Base-by-base conservation (phyloP, 2,113 vertebrate species). In the Strix aluco region DNA sequence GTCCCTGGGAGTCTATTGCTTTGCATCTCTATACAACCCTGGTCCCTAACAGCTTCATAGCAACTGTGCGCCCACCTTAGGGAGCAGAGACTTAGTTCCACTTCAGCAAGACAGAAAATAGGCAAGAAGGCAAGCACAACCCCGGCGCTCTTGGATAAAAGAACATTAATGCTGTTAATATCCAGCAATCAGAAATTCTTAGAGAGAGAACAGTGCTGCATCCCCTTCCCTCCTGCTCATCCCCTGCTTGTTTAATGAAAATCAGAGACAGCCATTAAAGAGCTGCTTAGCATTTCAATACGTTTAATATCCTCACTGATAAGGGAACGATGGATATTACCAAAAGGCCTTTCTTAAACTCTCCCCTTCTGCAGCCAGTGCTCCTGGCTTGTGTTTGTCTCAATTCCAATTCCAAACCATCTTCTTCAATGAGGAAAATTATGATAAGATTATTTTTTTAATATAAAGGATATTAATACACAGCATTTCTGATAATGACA, bases 201-300 rank as follows among this genome's bases (percentile, higher is more conserved):
- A 66, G 93, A 71, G 88, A 63, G 83, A n/a, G 82, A 58, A 92
- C 75, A n/a, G 67, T 84, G 73, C 89, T 88, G 49, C 44, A 81
- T 36, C 47, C 81, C 87, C 91, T 95, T 86, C 93, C 63, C 74
- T 81, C 83, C 74, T 82, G 94, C 89, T 93, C 84, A 90, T 92
- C 95, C 94, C 81, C 71, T 26, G 40, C 88, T 52, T 91, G 92
- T 90, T 94, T 93, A 94, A 94, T 96, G 96, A 96, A 95, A 96
- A 97, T 92, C 96, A 96, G 92, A 94, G 74, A 54, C 95, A 95
- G 92, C 81, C 95, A 91, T 96, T 97, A 93, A 90, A 92, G 94
- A 95, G 96, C 97, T 97, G 88, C 89, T 97, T 94, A 97, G 97
- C 97, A 96, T 96, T 93, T 94, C 95, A 94, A 91, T 96, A 86